Evolutionary conservation across 2,888 invertebrate genomes (phyloP).

Genomic region (Aethes cnicana): DNA sequence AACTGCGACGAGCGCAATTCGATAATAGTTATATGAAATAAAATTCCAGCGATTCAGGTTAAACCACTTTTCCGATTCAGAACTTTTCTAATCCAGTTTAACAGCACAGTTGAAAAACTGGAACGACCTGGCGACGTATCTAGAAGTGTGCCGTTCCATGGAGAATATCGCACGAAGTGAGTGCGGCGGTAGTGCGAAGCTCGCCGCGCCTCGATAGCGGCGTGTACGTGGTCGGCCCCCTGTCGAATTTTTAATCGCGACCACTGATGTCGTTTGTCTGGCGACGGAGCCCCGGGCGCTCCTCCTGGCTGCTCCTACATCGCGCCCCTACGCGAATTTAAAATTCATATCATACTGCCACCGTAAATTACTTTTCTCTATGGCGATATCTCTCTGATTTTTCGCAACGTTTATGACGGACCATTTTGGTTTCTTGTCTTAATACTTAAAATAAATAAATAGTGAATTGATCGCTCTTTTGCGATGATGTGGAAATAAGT

Average conservation of each 20-base stretch:
- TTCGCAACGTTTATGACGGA: neutral
- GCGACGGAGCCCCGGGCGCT: slow-evolving; percentile 30
- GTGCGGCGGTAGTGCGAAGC: too few relatives aligned
- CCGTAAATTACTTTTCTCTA: slow-evolving; percentile 53
- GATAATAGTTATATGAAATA: too few relatives aligned
- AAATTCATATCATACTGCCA: slow-evolving; percentile 55
- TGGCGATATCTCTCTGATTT: slow-evolving; percentile 28
- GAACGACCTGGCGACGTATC: too few relatives aligned
- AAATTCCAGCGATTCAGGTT: too few relatives aligned
- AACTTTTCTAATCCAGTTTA: too few relatives aligned
- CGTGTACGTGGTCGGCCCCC: slow-evolving; percentile 40
- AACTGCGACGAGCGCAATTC: too few relatives aligned
- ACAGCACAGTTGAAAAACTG: too few relatives aligned
- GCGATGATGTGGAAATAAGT: too few relatives aligned
- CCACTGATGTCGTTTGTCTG: slow-evolving; percentile 52
- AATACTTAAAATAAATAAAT: too few relatives aligned
- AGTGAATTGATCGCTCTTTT: too few relatives aligned
- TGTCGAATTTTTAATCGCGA: slow-evolving; percentile 61
- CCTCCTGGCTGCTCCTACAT: slow-evolving; percentile 32
- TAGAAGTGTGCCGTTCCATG: neutral
- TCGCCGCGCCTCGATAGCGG: slow-evolving; percentile 44
- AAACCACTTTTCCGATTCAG: too few relatives aligned
- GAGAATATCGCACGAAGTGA: slow-evolving; percentile 3
- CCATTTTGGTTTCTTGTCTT: neutral
- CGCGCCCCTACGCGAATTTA: slow-evolving; percentile 49